These are phyloP conservation scores for Acrobeloides nanus DNA, from an alignment of 2,888 invertebrate genomes.

Conservation along the genomic window DNA sequence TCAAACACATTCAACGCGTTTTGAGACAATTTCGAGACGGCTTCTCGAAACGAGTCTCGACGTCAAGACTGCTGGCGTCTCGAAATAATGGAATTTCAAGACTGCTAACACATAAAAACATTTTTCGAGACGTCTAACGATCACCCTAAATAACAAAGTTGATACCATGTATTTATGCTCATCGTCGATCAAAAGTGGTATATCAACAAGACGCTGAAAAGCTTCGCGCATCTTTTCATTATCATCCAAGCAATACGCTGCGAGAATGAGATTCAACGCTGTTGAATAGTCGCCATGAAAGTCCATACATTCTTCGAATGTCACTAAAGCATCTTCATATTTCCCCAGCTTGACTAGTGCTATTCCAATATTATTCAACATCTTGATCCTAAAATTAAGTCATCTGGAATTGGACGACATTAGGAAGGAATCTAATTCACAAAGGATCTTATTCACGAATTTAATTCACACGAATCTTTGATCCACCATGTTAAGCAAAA, in stretches of 20 bases:
- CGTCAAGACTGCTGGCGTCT: too few species aligned
- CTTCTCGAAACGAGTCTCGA: too few species aligned
- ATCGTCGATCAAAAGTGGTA: slow-evolving; percentile 71
- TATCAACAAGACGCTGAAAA: slow-evolving; percentile 79
- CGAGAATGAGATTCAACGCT: slow-evolving; percentile 75
- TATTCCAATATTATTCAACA: slow-evolving; percentile 94
- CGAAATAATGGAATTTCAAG: too few species aligned
- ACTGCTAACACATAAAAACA: neutral
- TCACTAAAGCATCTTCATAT: slow-evolving; percentile 87
- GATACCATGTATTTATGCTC: slow-evolving; percentile 65
- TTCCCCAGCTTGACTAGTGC: slow-evolving; percentile 90
- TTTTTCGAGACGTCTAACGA: neutral
- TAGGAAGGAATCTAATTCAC: neutral
- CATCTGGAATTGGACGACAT: neutral
- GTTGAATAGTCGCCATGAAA: slow-evolving; percentile 71
- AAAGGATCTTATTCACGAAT: too few species aligned
- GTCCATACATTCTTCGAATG: slow-evolving; percentile 95
- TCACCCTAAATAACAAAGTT: slow-evolving; percentile 5
- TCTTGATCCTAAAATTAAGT: slow-evolving; percentile 63
- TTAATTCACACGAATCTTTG: too few species aligned
- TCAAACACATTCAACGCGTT: too few species aligned
- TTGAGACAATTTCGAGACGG: too few species aligned
- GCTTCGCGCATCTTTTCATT: slow-evolving; percentile 83
- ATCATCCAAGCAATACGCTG: slow-evolving; percentile 57
- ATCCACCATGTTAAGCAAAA: too few species aligned